Percentiles rank a stretch among this genome's conserved stretches.
Evolutionary conservation across 1,140 invertebrate species (phyloP).

Genomic region (Aricia agestis): DNA sequence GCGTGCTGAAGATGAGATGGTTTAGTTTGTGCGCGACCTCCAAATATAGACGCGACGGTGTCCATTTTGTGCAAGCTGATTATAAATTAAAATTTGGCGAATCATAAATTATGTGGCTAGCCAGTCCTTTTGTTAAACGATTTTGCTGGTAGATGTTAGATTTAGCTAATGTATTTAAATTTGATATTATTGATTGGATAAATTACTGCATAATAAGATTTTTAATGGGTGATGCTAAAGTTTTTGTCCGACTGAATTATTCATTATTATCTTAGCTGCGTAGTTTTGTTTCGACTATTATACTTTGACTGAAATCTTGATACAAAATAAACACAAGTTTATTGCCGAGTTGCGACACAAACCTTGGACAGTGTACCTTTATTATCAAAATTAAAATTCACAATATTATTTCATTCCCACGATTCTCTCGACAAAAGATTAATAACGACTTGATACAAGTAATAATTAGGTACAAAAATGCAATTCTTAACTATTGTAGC

Average conservation of each 20-base stretch:
- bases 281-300: background rate
- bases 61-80: background rate
- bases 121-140: too few relatives aligned
- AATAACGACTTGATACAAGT: background rate
- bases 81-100: background rate
- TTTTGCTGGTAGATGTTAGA: too few relatives aligned
- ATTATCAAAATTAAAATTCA: slow-evolving; percentile 1
- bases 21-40: background rate
- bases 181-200: too few relatives aligned
- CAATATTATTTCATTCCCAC: slow-evolving; percentile 1
- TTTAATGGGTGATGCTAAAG: too few relatives aligned
- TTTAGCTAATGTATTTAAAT: too few relatives aligned
- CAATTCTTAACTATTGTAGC: background rate
- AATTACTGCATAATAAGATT: too few relatives aligned
- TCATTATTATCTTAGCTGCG: too few relatives aligned
- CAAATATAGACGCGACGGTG: background rate
- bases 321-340: background rate
- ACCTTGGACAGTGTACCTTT: background rate
- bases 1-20: background rate
- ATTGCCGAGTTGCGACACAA: background rate
- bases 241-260: too few relatives aligned
- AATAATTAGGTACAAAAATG: background rate
- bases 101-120: too few relatives aligned
- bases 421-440: background rate
- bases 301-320: background rate